Evolutionary conservation across 2,797 vertebrate genomes (phyloP).

Genomic region (Muraenolepis orangiensis): DNA sequence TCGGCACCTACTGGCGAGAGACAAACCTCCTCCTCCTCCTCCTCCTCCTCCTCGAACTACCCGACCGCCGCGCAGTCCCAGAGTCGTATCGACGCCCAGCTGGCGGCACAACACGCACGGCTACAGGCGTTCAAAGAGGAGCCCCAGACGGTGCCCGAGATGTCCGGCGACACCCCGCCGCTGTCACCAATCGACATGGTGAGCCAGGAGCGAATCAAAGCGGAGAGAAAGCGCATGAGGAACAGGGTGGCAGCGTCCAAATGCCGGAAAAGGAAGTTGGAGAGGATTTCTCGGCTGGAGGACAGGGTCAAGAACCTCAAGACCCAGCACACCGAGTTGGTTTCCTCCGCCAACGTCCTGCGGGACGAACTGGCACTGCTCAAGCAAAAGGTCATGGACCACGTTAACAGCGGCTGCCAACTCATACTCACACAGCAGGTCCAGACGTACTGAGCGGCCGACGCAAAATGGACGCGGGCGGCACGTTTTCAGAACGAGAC

Average conservation of each 20-base stretch:
- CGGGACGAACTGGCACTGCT: constrained; percentile 95
- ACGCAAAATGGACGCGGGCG: background rate
- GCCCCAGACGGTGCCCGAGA: constrained; percentile 93
- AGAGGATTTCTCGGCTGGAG: constrained; percentile 91
- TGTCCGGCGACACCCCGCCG: constrained; percentile 89
- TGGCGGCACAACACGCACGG: constrained; percentile 76
- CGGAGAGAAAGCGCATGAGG: constrained; percentile 93
- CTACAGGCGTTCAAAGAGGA: constrained; percentile 90
- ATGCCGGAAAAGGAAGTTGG: constrained; percentile 96
- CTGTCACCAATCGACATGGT: constrained; percentile 96
- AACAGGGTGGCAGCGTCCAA: constrained; percentile 95
- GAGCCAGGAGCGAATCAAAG: constrained; percentile 93
- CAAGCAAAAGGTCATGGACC: constrained; percentile 98
- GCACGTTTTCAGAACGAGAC: constrained; percentile 20
- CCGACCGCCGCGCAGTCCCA: constrained; percentile 47
- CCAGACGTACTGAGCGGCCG: constrained; percentile 79
- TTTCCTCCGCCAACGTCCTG: constrained; percentile 91
- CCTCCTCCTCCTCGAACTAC: constrained; percentile 52
- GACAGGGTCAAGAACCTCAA: constrained; percentile 93
- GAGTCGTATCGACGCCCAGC: constrained; percentile 57
- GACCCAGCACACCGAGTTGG: constrained; percentile 92
- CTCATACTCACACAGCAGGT: constrained; percentile 96
- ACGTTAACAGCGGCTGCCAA: constrained; percentile 96
- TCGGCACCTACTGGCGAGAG: constrained; percentile 66
- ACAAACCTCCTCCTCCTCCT: constrained; percentile 51